phyloP scores from a whole-genome alignment of 2,797 vertebrate species.

The Eurystomus glaucurus region DNA sequence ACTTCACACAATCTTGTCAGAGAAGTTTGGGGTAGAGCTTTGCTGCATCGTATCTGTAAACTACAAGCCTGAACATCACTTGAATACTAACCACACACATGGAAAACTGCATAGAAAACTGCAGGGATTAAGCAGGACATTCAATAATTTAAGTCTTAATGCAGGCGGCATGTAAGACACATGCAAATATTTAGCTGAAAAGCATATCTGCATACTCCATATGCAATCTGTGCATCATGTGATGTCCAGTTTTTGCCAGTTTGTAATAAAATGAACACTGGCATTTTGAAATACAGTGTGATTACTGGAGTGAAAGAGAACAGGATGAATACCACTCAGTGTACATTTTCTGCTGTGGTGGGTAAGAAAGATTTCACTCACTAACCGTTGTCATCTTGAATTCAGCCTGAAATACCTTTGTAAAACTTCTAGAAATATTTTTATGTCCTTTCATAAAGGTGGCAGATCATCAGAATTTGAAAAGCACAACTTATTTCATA shows the following conservation, averaged over 20 bases:
- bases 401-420: slow-evolving; percentile 31
- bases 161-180: background rate
- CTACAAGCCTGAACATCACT: background rate
- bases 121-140: background rate
- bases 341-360: slow-evolving; percentile 9
- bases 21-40: slow-evolving; percentile 22
- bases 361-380: slow-evolving; percentile 26
- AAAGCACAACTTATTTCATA: background rate
- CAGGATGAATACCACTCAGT: background rate
- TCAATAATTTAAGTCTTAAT: slow-evolving; percentile 7
- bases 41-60: background rate
- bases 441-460: slow-evolving; percentile 19
- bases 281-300: slow-evolving; percentile 6
- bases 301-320: slow-evolving; percentile 21
- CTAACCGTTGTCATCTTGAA: slow-evolving; percentile 12
- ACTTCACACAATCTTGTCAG: background rate
- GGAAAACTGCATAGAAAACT: background rate
- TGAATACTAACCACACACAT: background rate
- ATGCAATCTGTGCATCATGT: background rate
- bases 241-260: background rate
- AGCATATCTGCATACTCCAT: slow-evolving; percentile 22
- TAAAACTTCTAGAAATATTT: slow-evolving; percentile 14
- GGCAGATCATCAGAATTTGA: slow-evolving; percentile 34
- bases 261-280: background rate
- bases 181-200: slow-evolving; percentile 42